Base-by-base conservation (phyloP, 2,113 vertebrate genomes). In the Pluvianellus socialis region DNA sequence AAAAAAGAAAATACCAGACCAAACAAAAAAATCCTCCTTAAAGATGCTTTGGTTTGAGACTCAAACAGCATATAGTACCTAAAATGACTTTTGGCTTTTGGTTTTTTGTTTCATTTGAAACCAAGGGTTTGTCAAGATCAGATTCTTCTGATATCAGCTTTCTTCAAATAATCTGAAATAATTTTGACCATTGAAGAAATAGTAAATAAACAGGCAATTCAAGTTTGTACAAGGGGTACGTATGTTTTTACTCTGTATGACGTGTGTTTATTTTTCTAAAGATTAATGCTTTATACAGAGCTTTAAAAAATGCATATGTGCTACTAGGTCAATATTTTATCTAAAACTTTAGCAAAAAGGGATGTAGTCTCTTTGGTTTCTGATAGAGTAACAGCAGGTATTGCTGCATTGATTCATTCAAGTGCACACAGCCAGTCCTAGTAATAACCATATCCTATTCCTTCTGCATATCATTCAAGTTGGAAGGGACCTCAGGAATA, bases 171-270 rank as follows among this genome's bases (percentile, higher is more conserved):
- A 23, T 13, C 23, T 50, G 16, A 50, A 71, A 52, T 15, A 28
- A 4, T 56, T 86, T 15, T 35, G 16, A n/a, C 3, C 26, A 7
- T 10, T 59, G 70, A 85, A 94, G n/a, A 85, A 88, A 49, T 10
- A 50, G 5, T 62, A 71, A 71, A 65, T 35, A 14, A 90, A 65
- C 19, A 8, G 33, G 5, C 59, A 65, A n/a, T 66, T 59, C 16
- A 65, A 27, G 18, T 47, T 83, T 73, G 27, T 66, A 20, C 19
- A 88, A 79, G 12, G 16, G 0, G 1, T 47, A 40, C 0, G 0
- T 14, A 23, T 18, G 3, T 53, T 88, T 88, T 88, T 88, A 30
- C 3, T 79, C 23, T 17, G 2, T n/a, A 40, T 44, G 12, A 11
- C 71, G 18, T 1, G 3, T 61, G 18, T 45, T 59, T 42, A 11